These are phyloP conservation scores for Drosophila ambigua DNA, from an alignment of 1,140 invertebrate species.

Conservation along the genomic window DNA sequence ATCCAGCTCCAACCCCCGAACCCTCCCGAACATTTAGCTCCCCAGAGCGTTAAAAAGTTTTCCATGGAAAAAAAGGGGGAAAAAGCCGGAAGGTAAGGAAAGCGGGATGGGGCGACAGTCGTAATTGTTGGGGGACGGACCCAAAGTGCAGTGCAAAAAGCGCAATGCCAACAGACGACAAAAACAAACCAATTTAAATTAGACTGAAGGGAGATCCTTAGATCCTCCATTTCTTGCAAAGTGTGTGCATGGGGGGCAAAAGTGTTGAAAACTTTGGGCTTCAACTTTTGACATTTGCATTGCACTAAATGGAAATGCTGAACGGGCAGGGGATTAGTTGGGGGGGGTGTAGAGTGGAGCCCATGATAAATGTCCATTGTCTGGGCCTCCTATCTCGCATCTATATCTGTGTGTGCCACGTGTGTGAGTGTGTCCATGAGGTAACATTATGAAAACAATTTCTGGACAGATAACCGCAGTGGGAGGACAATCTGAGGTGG, in stretches of 20 bases:
- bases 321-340: conserved; percentile 2
- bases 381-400: not conserved
- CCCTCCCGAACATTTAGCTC: conserved; percentile 23
- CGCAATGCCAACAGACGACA: conserved; percentile 72
- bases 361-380: conserved; percentile 70
- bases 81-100: conserved; percentile 37
- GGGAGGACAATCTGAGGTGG: conserved; percentile 19
- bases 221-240: conserved; percentile 10
- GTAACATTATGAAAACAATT: conserved; percentile 73
- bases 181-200: conserved; percentile 83
- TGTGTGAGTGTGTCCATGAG: conserved; percentile 36
- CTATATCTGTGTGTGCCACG: not conserved
- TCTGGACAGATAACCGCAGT: conserved; percentile 52
- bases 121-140: conserved; percentile 67
- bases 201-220: conserved; percentile 44
- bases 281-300: conserved; percentile 77
- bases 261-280: conserved; percentile 69
- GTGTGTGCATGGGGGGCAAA: conserved; percentile 24
- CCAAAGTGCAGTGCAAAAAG: conserved; percentile 60
- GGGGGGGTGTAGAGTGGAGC: conserved; percentile 5
- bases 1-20: not conserved
- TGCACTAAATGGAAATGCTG: conserved; percentile 75
- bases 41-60: conserved; percentile 76
- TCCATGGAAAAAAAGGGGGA: conserved; percentile 23
- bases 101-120: conserved; percentile 33